Conservation (phyloP, 2,797 vertebrate genomes). For the Strix occidentalis region DNA sequence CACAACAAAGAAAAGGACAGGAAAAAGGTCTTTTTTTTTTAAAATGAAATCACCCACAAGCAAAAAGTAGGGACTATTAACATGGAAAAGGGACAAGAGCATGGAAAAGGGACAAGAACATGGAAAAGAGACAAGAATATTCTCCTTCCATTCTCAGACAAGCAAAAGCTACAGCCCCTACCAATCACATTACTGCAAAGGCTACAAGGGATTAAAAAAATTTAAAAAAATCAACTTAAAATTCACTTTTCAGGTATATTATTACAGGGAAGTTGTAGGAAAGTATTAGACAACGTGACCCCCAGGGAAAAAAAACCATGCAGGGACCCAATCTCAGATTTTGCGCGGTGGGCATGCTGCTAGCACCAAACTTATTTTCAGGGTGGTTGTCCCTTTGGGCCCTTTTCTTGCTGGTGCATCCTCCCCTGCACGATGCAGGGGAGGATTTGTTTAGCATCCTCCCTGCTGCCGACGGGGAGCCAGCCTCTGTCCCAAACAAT, state of each 20-base stretch:
- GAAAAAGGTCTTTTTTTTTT: neutral
- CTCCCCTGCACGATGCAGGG: rapidly evolving
- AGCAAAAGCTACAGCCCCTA: neutral
- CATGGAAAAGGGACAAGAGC: neutral
- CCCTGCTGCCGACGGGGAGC: rapidly evolving
- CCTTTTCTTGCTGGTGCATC: rapidly evolving
- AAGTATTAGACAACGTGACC: neutral
- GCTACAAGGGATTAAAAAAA: neutral
- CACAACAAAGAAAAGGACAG: neutral
- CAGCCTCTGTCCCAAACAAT: neutral
- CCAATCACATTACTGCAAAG: rapidly evolving
- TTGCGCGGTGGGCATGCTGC: rapidly evolving
- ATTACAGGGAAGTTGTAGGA: neutral
- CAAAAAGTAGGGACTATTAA: neutral
- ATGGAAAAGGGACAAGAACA: neutral
- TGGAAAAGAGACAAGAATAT: neutral
- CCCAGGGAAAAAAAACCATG: neutral
- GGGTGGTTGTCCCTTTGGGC: neutral
- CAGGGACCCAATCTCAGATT: neutral
- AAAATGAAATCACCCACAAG: neutral
- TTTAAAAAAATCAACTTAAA: neutral
- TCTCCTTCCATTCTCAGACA: neutral
- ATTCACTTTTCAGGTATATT: neutral
- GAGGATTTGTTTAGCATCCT: neutral
- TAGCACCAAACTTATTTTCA: rapidly evolving